These are phyloP conservation scores for Alentia gelatinosa DNA, from an alignment of 2,888 invertebrate species.

Conservation along the genomic window DNA sequence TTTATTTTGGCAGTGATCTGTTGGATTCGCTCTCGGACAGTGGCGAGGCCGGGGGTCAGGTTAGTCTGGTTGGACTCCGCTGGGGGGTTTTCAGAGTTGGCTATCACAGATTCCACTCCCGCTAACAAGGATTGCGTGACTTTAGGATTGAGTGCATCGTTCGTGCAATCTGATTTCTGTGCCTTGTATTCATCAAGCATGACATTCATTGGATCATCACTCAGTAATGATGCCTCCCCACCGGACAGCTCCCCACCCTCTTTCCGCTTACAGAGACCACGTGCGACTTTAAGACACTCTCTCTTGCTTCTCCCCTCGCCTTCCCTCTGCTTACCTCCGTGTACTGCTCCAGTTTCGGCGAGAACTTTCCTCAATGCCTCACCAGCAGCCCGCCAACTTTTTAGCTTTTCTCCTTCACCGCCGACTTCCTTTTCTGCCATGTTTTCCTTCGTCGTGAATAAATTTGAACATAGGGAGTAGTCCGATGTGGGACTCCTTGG, in stretches of 20 bases:
- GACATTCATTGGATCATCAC: constrained; percentile 47
- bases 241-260: background rate
- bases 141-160: background rate
- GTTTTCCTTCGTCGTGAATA: background rate
- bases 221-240: background rate
- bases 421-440: background rate
- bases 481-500: background rate
- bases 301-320: background rate
- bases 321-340: background rate
- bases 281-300: constrained; percentile 16
- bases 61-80: background rate
- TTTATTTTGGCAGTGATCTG: constrained; percentile 39
- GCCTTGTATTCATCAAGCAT: constrained; percentile 52
- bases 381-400: constrained; percentile 53
- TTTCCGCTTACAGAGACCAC: constrained; percentile 28
- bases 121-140: background rate
- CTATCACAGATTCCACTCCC: constrained; percentile 32
- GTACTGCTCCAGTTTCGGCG: background rate
- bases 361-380: constrained; percentile 46
- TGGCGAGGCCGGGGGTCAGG: background rate
- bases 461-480: background rate
- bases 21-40: constrained; percentile 49
- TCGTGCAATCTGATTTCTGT: background rate
- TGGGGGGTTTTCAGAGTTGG: background rate
- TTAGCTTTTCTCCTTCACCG: constrained; percentile 7